Evolutionary conservation across 2,888 invertebrate genomes (phyloP).

Genomic region (Hypena proboscidalis): DNA sequence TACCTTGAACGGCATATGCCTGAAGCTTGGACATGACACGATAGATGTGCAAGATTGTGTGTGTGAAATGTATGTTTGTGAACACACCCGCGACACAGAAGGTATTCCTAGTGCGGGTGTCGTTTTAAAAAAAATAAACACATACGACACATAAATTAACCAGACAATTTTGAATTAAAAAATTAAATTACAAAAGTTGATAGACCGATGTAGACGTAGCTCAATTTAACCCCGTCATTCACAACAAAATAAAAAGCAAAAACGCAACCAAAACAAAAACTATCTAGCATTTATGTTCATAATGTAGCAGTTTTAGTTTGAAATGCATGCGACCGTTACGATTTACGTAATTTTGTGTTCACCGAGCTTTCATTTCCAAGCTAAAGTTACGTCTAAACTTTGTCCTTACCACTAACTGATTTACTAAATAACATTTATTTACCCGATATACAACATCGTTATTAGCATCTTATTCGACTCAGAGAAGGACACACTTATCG

Average conservation of each 20-base stretch:
- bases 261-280: background rate
- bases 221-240: background rate
- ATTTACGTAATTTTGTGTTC: conserved; percentile 26
- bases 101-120: too few species aligned
- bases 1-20: too few species aligned
- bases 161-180: too few species aligned
- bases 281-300: conserved; percentile 1
- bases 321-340: conserved; percentile 23
- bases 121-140: too few species aligned
- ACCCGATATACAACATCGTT: background rate
- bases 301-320: conserved; percentile 14
- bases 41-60: too few species aligned
- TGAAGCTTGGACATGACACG: too few species aligned
- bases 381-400: conserved; percentile 6
- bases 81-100: too few species aligned
- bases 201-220: too few species aligned
- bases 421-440: too few species aligned
- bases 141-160: too few species aligned
- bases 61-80: too few species aligned
- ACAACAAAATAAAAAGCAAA: conserved; percentile 1
- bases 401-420: background rate
- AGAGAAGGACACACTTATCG: conserved; percentile 12
- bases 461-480: background rate
- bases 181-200: too few species aligned
- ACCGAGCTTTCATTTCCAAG: conserved; percentile 20